Evolutionary conservation across 2,888 invertebrate genomes (phyloP).

Genomic region (Monopis laevigella): DNA sequence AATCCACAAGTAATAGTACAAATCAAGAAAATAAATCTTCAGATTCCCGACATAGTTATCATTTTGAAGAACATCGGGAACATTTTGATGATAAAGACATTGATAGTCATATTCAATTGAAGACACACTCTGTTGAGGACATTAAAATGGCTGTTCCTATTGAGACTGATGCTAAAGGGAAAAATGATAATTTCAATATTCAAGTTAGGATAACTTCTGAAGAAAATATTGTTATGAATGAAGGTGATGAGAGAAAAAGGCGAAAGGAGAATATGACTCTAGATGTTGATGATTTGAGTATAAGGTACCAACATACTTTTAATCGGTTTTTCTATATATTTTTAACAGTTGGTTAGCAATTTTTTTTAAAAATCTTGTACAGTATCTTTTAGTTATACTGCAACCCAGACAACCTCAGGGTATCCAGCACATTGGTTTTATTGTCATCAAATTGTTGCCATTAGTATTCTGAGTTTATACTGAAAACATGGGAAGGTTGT

Average conservation of each 20-base stretch:
- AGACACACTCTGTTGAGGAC: slow-evolving; percentile 41
- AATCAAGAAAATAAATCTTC: slow-evolving; percentile 23
- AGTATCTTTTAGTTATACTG: no score
- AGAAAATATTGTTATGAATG: slow-evolving; percentile 53
- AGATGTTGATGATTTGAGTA: slow-evolving; percentile 64
- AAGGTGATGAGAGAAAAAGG: slow-evolving; percentile 31
- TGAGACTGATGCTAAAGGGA: slow-evolving; percentile 47
- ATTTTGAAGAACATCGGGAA: slow-evolving; percentile 32
- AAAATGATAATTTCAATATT: slow-evolving; percentile 56
- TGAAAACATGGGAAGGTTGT: no score
- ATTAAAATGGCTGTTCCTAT: slow-evolving; percentile 59
- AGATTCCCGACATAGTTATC: slow-evolving; percentile 25
- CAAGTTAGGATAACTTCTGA: slow-evolving; percentile 60
- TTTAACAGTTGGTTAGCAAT: no score
- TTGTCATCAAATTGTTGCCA: no score
- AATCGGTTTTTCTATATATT: no score
- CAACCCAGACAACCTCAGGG: no score
- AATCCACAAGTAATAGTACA: slow-evolving; percentile 27
- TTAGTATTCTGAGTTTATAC: no score
- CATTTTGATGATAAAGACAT: slow-evolving; percentile 35
- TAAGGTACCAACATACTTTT: no score
- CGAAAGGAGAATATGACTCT: slow-evolving; percentile 55
- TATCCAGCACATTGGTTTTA: no score
- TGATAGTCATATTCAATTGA: slow-evolving; percentile 36
- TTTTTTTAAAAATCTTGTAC: no score